Evolutionary conservation across 2,888 invertebrate species (phyloP), one percentile per base, ranked within the genome.

Genomic region (Chamaedrilus cognettii): DNA sequence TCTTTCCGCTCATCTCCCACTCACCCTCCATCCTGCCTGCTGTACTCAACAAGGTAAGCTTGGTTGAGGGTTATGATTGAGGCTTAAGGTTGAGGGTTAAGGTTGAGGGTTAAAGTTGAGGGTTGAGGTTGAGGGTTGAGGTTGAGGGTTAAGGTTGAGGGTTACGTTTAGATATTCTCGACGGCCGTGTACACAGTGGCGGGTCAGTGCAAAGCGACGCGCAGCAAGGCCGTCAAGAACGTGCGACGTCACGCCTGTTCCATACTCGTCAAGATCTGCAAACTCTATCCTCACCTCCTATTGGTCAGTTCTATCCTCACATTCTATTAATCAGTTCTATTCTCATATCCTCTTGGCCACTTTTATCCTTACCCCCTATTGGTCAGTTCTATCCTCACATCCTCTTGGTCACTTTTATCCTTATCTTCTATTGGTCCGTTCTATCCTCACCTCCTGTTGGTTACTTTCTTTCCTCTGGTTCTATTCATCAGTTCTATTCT

Each of bases 1-100:
- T 96, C 1, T 94, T 95, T 82, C 92, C 94, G 33, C 95, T 94
- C 85, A 87, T 96, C 30, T 92, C 91, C 78, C 91, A 93, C 88
- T 91, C 92, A 0, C 91, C 92, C 50, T 91, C 82, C 15, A 85
- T 92, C 34, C 80, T 95, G 60, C 91, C 92, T 0, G 88, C 90
- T 52, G 93, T 94, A 2, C 82, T 96, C 64, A 91, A 94, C 75
- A 94, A 94, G 79, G 83, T 83, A 66, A 11, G 42, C 7, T 11
- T 7, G 7, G 42, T 15, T 15, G 11, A 55, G 55, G 7, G 7
- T 11, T 55, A 55, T 7, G 11, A 55, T 19, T n/a, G 11, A 26
- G 23, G 23, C 23, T 55, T 26, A 55, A 11, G 15, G n/a, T 23
- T n/a, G n/a, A n/a, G n/a, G n/a, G n/a, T n/a, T n/a, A n/a, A n/a